phyloP scores from a whole-genome alignment of 2,888 invertebrate genomes.

The Temnothorax unifasciatus region DNA sequence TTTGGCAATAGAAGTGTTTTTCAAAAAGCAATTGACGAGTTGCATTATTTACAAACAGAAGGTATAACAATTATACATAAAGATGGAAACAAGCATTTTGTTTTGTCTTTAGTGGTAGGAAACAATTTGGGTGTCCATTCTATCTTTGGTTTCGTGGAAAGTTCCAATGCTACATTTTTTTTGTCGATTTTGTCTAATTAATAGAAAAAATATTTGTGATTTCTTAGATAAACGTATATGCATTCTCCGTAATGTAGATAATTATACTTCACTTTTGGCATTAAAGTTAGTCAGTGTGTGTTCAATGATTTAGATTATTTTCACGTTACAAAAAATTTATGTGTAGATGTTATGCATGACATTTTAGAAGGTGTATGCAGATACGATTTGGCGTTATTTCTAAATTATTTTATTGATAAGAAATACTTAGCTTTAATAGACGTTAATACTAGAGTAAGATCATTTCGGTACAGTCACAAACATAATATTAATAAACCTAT shows the following conservation, averaged over 20 bases:
- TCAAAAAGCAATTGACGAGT: conserved; percentile 1
- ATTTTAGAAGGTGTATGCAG: background rate
- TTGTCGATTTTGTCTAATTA: background rate
- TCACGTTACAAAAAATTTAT: background rate
- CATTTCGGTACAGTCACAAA: no score
- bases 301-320: background rate
- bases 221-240: background rate
- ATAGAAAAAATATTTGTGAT: background rate
- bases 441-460: no score
- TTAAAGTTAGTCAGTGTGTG: conserved; percentile 4
- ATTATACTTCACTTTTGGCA: background rate
- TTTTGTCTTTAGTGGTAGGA: background rate
- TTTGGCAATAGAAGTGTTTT: conserved; percentile 3
- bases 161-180: background rate
- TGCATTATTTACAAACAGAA: conserved; percentile 3
- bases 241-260: conserved; percentile 7
- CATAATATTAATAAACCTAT: no score
- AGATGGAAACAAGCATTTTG: conserved; percentile 9
- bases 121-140: background rate
- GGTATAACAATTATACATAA: background rate
- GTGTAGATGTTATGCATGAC: conserved; percentile 4
- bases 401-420: no score
- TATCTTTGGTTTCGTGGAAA: background rate
- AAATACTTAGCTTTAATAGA: no score
- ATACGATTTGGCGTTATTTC: no score